Evolutionary conservation across 2,888 invertebrate species (phyloP).

Genomic region (Gonocerus acuteangulatus): DNA sequence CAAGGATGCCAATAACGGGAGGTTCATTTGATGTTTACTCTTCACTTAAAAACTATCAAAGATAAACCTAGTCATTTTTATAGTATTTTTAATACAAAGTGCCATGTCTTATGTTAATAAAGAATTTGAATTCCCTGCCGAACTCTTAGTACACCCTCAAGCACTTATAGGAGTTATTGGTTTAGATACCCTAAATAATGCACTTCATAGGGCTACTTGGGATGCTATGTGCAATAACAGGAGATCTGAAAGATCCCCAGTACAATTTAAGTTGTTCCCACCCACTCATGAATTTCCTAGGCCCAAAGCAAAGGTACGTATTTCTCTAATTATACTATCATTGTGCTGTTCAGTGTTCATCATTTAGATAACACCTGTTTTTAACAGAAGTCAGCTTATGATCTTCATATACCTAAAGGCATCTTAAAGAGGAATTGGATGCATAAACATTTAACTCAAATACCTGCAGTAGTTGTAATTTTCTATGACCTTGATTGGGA

Average conservation of each 20-base stretch:
- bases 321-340: neutral
- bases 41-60: slow-evolving; percentile 8
- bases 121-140: slow-evolving; percentile 64
- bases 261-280: slow-evolving; percentile 73
- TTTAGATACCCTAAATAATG: slow-evolving; percentile 73
- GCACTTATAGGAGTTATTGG: slow-evolving; percentile 84
- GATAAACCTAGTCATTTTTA: slow-evolving; percentile 15
- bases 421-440: slow-evolving; percentile 93
- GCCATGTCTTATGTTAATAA: slow-evolving; percentile 30
- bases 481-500: slow-evolving; percentile 98
- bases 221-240: slow-evolving; percentile 81
- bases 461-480: slow-evolving; percentile 88
- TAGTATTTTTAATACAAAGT: neutral
- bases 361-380: neutral
- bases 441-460: slow-evolving; percentile 77
- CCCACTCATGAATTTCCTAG: slow-evolving; percentile 81
- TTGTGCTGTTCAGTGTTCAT: neutral
- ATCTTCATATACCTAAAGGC: slow-evolving; percentile 92
- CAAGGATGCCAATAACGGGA: neutral
- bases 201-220: slow-evolving; percentile 86
- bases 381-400: slow-evolving; percentile 51
- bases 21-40: neutral
- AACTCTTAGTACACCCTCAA: slow-evolving; percentile 74
- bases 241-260: slow-evolving; percentile 69
- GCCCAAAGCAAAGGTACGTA: slow-evolving; percentile 62